Evolutionary conservation across 2,888 invertebrate genomes (phyloP), one percentile per base, ranked within the genome.

Genomic region (Ectemnius cavifrons): DNA sequence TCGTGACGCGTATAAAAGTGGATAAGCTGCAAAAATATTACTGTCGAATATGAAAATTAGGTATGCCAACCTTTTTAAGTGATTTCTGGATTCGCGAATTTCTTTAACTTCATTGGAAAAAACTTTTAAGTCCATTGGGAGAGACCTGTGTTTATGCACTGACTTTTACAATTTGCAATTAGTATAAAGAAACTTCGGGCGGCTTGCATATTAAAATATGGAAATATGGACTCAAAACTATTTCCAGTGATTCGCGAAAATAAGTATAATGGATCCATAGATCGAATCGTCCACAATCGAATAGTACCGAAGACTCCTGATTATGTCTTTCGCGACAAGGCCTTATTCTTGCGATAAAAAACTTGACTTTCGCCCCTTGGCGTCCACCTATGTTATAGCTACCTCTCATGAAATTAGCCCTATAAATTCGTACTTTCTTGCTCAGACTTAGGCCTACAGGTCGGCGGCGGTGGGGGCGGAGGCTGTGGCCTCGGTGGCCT

Each of bases 361-460:
- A 37, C 37, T 37, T 37, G 37, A 37, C 37, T 37, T 37, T 37
- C 37, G 37, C 37, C 37, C 37, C 37, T 37, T 37, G 5, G 8
- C 37, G 37, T 52, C 5, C 52, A n/a, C 52, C 52, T 68, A 75
- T 63, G n/a, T 66, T 59, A 20, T 60, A 71, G 71, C 65, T 63
- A 65, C 67, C 52, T 72, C 67, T 76, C 37, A 20, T 63, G 68
- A 45, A 60, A 20, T 61, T 46, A 49, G 14, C 63, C 20, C 79
- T 88, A 91, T 57, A 91, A 88, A 83, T 91, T 91, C 58, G 91
- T 91, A 79, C 91, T 91, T 78, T 91, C 91, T 47, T 90, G 88
- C 47, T 91, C 91, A 28, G 86, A 85, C 71, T 90, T 90, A 46
- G 86, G 80, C 63, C 88, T 83, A 46, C 75, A 73, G 4, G 81